These are phyloP conservation scores for Melanotaenia pygmaea DNA, from an alignment of 2,797 vertebrate species.

Conservation along the genomic window DNA sequence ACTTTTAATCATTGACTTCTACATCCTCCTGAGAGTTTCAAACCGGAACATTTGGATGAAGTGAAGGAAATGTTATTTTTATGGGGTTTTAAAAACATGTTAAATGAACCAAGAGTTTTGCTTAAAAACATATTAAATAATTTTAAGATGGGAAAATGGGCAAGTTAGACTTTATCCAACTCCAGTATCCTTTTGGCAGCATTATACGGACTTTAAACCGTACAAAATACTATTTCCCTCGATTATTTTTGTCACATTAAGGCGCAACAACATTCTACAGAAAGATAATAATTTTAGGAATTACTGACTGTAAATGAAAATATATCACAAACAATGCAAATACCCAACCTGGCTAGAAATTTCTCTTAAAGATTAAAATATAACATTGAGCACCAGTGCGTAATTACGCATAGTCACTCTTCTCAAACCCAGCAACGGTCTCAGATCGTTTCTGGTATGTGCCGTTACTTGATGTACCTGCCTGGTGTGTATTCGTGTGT, in stretches of 20 bases:
- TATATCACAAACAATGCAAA: not conserved
- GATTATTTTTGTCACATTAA: not conserved
- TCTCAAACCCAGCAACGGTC: conserved; percentile 52
- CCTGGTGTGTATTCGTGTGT: conserved; percentile 57
- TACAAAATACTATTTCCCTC: not conserved
- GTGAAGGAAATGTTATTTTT: not conserved
- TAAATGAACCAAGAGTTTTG: not conserved
- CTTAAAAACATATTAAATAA: too few species aligned
- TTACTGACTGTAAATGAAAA: not conserved
- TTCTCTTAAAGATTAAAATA: not conserved
- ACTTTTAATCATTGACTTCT: conserved; percentile 72
- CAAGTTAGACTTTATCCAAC: not conserved
- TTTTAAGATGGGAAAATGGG: not conserved
- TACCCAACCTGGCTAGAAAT: too few species aligned
- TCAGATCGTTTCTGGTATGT: conserved; percentile 62
- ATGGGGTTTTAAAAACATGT: not conserved
- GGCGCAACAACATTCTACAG: not conserved
- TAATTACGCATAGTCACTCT: conserved; percentile 32
- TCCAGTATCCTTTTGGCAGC: not conserved
- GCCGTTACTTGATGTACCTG: conserved; percentile 80
- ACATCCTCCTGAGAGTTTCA: conserved; percentile 51
- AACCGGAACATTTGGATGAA: conserved; percentile 24
- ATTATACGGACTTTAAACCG: not conserved
- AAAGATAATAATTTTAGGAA: not conserved
- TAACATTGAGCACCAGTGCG: not conserved